Conservation (phyloP, 2,888 invertebrate genomes). For the Euplagia quadripunctaria region DNA sequence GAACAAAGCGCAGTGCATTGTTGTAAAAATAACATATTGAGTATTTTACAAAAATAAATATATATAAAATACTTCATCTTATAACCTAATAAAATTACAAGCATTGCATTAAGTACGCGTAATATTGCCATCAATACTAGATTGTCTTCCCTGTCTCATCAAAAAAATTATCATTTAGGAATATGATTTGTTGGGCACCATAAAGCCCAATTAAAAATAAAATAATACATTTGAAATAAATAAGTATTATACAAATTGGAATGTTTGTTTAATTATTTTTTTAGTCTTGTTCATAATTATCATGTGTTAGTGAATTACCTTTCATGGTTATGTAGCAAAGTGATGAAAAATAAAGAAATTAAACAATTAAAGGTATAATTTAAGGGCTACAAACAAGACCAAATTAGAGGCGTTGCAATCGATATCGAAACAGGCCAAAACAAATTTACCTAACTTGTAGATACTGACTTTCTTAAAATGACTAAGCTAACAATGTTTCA, state of each 20-base stretch:
- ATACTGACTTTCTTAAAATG: not conserved
- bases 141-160: slow-evolving; percentile 41
- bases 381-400: slow-evolving; percentile 7
- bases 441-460: not conserved
- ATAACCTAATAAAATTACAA: slow-evolving; percentile 59
- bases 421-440: not conserved
- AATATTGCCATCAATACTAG: slow-evolving; percentile 59
- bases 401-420: slow-evolving; percentile 3
- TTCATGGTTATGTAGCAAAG: too few relatives aligned
- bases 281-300: slow-evolving; percentile 20
- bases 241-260: slow-evolving; percentile 54
- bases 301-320: too few relatives aligned
- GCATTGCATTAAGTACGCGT: slow-evolving; percentile 63
- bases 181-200: slow-evolving; percentile 23
- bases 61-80: slow-evolving; percentile 52
- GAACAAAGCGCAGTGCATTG: slow-evolving; percentile 22
- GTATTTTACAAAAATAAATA: slow-evolving; percentile 54
- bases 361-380: not conserved
- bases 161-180: slow-evolving; percentile 26
- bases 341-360: not conserved
- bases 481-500: not conserved
- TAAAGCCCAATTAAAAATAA: slow-evolving; percentile 5
- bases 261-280: slow-evolving; percentile 52
- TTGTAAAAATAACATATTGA: slow-evolving; percentile 37
- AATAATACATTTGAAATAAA: slow-evolving; percentile 45